Percentiles rank a stretch among this genome's conserved stretches.
These are phyloP conservation scores for Thereva unica DNA, from an alignment of 2,888 invertebrate species.

Conservation along the genomic window DNA sequence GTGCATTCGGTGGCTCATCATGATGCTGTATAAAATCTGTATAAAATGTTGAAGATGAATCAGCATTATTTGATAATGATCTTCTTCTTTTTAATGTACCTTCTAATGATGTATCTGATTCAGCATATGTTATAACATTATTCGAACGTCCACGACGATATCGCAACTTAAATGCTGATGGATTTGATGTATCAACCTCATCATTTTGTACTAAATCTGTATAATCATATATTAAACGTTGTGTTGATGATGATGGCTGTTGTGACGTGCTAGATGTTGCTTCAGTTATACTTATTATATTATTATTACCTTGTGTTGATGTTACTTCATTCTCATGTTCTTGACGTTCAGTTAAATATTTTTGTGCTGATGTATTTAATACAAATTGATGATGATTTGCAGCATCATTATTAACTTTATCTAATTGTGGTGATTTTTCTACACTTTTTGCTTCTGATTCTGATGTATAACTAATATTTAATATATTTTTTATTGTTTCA, in stretches of 20 bases:
- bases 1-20: background rate
- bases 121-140: no score
- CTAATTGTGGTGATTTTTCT: no score
- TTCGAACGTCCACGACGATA: no score
- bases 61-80: background rate
- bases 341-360: background rate
- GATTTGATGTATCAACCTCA: constrained; percentile 1
- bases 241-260: no score
- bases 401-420: no score
- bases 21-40: background rate
- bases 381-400: no score
- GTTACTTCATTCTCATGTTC: constrained; percentile 1
- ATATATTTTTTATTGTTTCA: background rate
- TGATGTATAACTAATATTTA: background rate
- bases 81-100: no score
- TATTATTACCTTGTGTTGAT: constrained; percentile 1
- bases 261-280: background rate
- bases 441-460: background rate
- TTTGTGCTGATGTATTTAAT: background rate
- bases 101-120: no score
- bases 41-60: background rate
- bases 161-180: background rate
- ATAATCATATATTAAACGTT: no score
- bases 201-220: background rate
- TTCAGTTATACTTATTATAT: background rate